These are phyloP conservation scores for Vesta saturnalis DNA, from an alignment of 2,888 invertebrate species.

Conservation along the genomic window DNA sequence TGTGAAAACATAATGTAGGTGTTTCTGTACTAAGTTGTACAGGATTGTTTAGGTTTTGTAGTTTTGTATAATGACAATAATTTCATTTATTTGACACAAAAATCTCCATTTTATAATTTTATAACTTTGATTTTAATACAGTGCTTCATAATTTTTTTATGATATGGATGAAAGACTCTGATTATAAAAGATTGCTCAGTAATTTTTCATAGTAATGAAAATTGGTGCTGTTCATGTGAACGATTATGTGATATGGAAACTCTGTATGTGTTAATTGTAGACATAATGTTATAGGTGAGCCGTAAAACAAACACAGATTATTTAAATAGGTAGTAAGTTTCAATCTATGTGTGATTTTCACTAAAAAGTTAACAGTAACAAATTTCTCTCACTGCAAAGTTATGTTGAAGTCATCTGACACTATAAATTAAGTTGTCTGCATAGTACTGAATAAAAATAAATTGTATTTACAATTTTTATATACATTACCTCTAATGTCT, in stretches of 20 bases:
- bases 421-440: too few species aligned
- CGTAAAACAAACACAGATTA: constrained; percentile 29
- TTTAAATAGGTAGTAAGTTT: constrained; percentile 47
- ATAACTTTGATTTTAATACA: background rate
- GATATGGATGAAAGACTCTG: background rate
- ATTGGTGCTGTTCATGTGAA: constrained; percentile 43
- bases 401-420: constrained; percentile 31
- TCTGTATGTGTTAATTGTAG: constrained; percentile 44
- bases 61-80: constrained; percentile 37
- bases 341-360: constrained; percentile 53
- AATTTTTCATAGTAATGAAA: constrained; percentile 36
- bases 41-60: constrained; percentile 31
- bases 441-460: too few species aligned
- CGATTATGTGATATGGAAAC: constrained; percentile 53
- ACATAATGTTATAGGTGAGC: constrained; percentile 28
- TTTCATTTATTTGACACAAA: constrained; percentile 19
- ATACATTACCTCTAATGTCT: too few species aligned
- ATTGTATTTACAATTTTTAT: constrained; percentile 28
- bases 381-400: constrained; percentile 28
- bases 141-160: background rate
- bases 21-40: constrained; percentile 14
- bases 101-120: background rate
- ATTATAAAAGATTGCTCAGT: constrained; percentile 36
- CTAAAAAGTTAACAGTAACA: constrained; percentile 35
- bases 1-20: constrained; percentile 21